Evolutionary conservation across 2,797 vertebrate species (phyloP).

Genomic region (Discoglossus pictus): DNA sequence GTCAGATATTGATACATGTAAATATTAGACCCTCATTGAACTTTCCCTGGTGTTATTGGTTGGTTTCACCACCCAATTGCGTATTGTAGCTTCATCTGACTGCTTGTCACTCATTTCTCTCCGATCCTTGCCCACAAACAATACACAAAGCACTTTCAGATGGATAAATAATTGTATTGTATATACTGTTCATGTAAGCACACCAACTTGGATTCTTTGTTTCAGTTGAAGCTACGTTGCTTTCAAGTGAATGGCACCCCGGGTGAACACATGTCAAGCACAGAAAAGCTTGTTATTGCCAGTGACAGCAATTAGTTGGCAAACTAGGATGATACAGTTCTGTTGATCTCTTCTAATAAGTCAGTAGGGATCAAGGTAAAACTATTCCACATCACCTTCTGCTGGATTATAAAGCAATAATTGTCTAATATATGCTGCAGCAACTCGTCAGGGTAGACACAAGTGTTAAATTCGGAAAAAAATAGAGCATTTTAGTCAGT

Average conservation of each 20-base stretch:
- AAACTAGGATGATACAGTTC: slow-evolving; percentile 41
- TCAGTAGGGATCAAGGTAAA: slow-evolving; percentile 46
- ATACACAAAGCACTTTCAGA: slow-evolving; percentile 1
- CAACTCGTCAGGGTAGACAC: not conserved
- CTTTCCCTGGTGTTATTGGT: too few relatives aligned
- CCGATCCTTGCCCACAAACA: not conserved
- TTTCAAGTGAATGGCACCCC: slow-evolving; percentile 46
- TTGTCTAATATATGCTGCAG: slow-evolving; percentile 30
- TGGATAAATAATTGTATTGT: not conserved
- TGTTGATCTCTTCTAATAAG: slow-evolving; percentile 49
- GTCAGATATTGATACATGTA: too few relatives aligned
- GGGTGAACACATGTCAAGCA: slow-evolving; percentile 48
- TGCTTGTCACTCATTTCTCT: not conserved
- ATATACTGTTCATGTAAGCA: slow-evolving; percentile 29
- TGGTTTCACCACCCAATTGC: too few relatives aligned
- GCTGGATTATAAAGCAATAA: slow-evolving; percentile 34
- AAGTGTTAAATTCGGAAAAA: not conserved
- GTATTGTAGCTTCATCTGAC: too few relatives aligned
- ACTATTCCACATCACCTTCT: slow-evolving; percentile 20
- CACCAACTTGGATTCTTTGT: slow-evolving; percentile 12
- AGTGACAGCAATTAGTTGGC: slow-evolving; percentile 49
- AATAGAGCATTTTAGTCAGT: too few relatives aligned
- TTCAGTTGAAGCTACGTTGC: slow-evolving; percentile 18
- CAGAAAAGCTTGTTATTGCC: slow-evolving; percentile 45
- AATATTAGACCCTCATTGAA: too few relatives aligned